Base-by-base conservation (phyloP, 64 coral and sea anemone species). In the Porites australiensis region DNA sequence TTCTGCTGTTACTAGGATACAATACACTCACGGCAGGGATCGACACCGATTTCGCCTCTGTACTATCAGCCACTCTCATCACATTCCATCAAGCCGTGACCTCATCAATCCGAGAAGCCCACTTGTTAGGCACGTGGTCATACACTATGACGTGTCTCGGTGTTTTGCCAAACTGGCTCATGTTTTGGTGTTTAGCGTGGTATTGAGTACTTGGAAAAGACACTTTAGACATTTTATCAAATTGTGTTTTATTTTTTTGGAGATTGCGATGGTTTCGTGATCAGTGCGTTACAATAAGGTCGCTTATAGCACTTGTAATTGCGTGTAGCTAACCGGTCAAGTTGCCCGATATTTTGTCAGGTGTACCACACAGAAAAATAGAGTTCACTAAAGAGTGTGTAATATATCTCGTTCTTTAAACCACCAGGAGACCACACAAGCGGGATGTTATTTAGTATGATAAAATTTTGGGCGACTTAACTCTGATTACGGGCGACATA, bases 151-250 rank as follows among this genome's bases (percentile, higher is more conserved):
- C 91, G n/a, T 86, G 82, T 77, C 61, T 93, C 4, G 82, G 82
- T 69, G 22, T 93, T 62, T 70, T 93, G 44, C 91, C 91, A 54
- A 64, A 93, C 61, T 93, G 91, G 91, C 49, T 85, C 47, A 64
- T 93, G 60, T 93, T 93, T 81, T 93, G 91, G 91, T 87, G 85
- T 87, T 21, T 93, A 20, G 91, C 82, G 9, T 93, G 91, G 91
- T n/a, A 86, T 23, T 93, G 75, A 93, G 9, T 13, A 21, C 2
- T 77, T 16, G 37, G 23, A 16, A 3, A 8, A 44, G 64, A 50
- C 47, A 68, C 13, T 13, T 6, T 20, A 63, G 14, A 2, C 13
- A 16, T 18, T 76, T 76, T 50, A 2, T 27, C 13, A 13, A 1
- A 50, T 4, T 19, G 27, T 37, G 27, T 37, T 37, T 37, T 37